Evolutionary conservation across 2,888 invertebrate genomes (phyloP).

Genomic region (Acleris holmiana): DNA sequence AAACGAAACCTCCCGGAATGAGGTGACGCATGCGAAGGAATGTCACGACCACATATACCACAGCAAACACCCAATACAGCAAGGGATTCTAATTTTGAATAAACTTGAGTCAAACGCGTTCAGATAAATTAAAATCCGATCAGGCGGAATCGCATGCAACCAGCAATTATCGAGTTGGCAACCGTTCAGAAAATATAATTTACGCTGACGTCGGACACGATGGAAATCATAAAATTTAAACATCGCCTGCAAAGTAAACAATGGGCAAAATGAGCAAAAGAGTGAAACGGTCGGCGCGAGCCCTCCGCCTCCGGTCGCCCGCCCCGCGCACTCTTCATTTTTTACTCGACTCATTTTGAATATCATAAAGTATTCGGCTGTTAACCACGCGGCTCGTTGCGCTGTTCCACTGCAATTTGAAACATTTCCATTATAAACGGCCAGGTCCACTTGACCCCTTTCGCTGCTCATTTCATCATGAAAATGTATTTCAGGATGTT

Average conservation of each 20-base stretch:
- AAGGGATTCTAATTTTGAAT: constrained; percentile 43
- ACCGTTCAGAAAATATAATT: constrained; percentile 76
- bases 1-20: constrained; percentile 40
- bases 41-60: constrained; percentile 25
- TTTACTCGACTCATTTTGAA: constrained; percentile 51
- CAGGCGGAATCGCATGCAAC: constrained; percentile 59
- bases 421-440: constrained; percentile 32
- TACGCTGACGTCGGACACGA: constrained; percentile 69
- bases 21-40: constrained; percentile 40
- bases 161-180: constrained; percentile 74
- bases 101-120: constrained; percentile 44
- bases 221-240: constrained; percentile 79
- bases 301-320: constrained; percentile 59
- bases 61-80: constrained; percentile 15
- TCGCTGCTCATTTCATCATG: constrained; percentile 25
- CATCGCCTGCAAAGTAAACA: constrained; percentile 79
- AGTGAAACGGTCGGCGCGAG: constrained; percentile 59
- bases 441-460: constrained; percentile 29
- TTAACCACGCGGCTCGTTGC: constrained; percentile 33
- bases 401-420: constrained; percentile 34
- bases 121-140: constrained; percentile 66
- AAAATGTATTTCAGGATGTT: constrained; percentile 26
- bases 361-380: constrained; percentile 49
- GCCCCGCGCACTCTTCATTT: constrained; percentile 54
- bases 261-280: constrained; percentile 77